These are phyloP conservation scores for Goniozus legneri DNA, from an alignment of 1,140 invertebrate genomes.

Conservation along the genomic window DNA sequence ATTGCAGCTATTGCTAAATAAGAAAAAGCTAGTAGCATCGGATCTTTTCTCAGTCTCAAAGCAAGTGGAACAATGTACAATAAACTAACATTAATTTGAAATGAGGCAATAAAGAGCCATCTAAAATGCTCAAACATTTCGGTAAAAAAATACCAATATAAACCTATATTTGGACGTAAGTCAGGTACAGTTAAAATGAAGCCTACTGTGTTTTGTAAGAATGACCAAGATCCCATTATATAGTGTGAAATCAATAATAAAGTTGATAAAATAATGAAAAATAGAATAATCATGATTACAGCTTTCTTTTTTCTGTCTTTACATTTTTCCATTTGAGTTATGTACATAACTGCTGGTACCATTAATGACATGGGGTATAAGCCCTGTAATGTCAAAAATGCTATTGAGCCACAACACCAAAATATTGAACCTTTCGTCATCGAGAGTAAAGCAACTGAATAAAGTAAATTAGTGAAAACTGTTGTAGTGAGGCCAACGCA, in stretches of 20 bases:
- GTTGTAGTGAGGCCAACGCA: conserved; percentile 91
- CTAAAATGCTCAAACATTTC: conserved; percentile 99
- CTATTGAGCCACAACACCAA: conserved; percentile 64
- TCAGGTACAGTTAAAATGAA: conserved; percentile 73
- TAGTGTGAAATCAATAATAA: conserved; percentile 37
- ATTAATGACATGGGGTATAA: conserved; percentile 84
- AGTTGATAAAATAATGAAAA: conserved; percentile 33
- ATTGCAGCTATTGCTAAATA: conserved; percentile 83
- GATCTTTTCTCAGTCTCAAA: conserved; percentile 81
- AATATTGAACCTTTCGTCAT: conserved; percentile 65
- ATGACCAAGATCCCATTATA: conserved; percentile 47
- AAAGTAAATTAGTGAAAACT: conserved; percentile 82
- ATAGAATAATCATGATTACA: conserved; percentile 35
- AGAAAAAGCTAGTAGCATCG: conserved; percentile 80
- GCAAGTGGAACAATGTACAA: conserved; percentile 86
- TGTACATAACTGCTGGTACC: conserved; percentile 69
- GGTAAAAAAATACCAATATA: conserved; percentile 99
- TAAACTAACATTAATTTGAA: conserved; percentile 93
- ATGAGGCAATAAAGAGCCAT: conserved; percentile 90
- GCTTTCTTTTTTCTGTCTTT: conserved; percentile 21
- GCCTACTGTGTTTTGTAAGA: conserved; percentile 40
- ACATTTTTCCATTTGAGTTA: conserved; percentile 40
- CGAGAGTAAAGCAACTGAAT: conserved; percentile 67
- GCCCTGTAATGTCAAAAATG: conserved; percentile 76
- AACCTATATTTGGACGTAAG: conserved; percentile 92